Evolutionary conservation across 2,113 vertebrate genomes (phyloP), one percentile per base, ranked within the genome.

Genomic region (Brachirus orientalis): DNA sequence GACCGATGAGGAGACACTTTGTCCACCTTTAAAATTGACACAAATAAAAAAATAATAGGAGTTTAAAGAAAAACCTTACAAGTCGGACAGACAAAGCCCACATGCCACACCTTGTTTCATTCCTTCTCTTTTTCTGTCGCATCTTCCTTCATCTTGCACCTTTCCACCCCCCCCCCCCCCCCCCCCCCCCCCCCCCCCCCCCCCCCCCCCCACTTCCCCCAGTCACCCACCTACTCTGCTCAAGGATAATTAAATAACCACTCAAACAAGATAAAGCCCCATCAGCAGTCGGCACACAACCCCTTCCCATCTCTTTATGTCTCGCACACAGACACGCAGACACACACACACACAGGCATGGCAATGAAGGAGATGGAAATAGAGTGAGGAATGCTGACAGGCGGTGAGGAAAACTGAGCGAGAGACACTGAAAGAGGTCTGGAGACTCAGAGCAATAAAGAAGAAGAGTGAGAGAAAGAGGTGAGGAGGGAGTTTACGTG

Each of bases 241-340:
- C 41, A 19, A 72, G 36, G 73, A 82, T 84, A 90, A 90, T 86
- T 85, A 84, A 84, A 87, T 88, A 86, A 90, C 79, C 59, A 43
- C 72, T 77, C 79, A 63, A 72, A 88, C 66, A 81, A 72, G 82
- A 89, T 77, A 83, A 75, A 85, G 58, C 63, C 72, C 79, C 57
- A 84, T 79, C 81, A 85, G 79, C 63, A 63, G 41, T 77, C 43
- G 45, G 72, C 75, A 63, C 75, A 76, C 71, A 35, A 59, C 63
- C 38, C 55, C 55, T 13, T 63, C 51, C 48, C 13, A 67, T 48
- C 14, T 53, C 51, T 18, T 47, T 58, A 61, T 28, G 19, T 10
- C 28, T 8, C 48, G 0, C 58, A 51, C 19, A 1, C 47, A 37
- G 59, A 50, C 68, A 72, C 6, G 53, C 35, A 44, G 46, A 33